phyloP scores from a whole-genome alignment of 1,140 invertebrate species.

The Diorhabda elongata region DNA sequence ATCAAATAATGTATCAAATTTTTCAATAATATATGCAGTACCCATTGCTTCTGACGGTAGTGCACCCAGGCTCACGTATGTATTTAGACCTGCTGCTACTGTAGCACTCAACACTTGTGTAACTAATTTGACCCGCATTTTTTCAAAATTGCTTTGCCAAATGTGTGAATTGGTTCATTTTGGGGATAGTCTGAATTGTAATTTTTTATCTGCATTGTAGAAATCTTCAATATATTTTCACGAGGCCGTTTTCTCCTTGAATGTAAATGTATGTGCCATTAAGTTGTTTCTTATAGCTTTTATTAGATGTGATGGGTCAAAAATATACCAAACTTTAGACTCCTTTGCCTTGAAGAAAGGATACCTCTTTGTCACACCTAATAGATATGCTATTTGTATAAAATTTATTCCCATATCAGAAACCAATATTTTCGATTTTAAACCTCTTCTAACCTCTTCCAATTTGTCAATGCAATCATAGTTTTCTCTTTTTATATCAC shows the following conservation, averaged over 20 bases:
- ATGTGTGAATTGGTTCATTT: background rate
- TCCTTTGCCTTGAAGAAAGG: background rate
- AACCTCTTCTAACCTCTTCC: too few relatives aligned
- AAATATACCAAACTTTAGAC: background rate
- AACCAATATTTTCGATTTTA: background rate
- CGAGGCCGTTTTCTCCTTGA: background rate
- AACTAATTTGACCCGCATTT: background rate
- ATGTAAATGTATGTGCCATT: background rate
- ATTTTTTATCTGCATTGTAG: background rate
- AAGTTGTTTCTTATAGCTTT: conserved; percentile 10
- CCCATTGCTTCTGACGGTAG: too few relatives aligned
- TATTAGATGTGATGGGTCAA: background rate
- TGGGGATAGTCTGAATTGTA: background rate
- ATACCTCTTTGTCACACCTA: background rate
- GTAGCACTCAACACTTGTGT: too few relatives aligned
- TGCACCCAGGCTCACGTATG: too few relatives aligned
- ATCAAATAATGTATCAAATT: too few relatives aligned
- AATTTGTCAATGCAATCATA: too few relatives aligned
- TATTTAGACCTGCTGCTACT: too few relatives aligned
- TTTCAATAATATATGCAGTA: too few relatives aligned
- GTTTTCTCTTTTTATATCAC: too few relatives aligned
- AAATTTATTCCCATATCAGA: conserved; percentile 8
- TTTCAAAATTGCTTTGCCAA: background rate
- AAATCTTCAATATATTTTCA: conserved; percentile 8
- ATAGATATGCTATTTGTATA: background rate